Percentiles rank a stretch among this genome's conserved stretches.
phyloP scores from a whole-genome alignment of 2,797 vertebrate species.

The Gadopsis bispinosus region DNA sequence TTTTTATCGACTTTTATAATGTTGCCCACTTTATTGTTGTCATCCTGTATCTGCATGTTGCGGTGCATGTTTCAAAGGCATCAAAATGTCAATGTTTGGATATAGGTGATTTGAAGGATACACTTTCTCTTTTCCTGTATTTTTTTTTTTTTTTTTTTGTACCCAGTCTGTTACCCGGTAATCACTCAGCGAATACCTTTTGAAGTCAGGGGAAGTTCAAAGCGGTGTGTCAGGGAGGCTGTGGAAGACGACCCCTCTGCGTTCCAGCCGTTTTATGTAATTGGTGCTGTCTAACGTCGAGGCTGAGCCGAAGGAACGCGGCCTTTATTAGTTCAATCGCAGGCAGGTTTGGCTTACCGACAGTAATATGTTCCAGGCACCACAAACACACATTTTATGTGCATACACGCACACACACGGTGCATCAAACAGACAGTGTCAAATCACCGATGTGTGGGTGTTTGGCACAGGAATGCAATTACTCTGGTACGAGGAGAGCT shows the following conservation, averaged over 20 bases:
- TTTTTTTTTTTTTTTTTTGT: conserved; percentile 13
- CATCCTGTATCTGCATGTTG: conserved; percentile 26
- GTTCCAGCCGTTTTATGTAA: conserved; percentile 90
- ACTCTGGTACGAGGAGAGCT: conserved; percentile 42
- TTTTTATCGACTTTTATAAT: conserved; percentile 40
- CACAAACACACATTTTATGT: conserved; percentile 47
- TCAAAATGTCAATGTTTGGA: conserved; percentile 79
- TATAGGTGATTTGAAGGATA: conserved; percentile 87
- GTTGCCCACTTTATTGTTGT: conserved; percentile 14
- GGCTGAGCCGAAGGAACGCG: conserved; percentile 88
- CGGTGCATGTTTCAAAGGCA: conserved; percentile 51
- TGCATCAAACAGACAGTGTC: conserved; percentile 75
- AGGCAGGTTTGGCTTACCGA: conserved; percentile 87
- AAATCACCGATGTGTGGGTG: conserved; percentile 73
- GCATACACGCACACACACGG: conserved; percentile 20
- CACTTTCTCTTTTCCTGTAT: conserved; percentile 25
- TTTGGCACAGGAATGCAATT: conserved; percentile 73
- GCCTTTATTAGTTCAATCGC: conserved; percentile 92
- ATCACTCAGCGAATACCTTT: conserved; percentile 87
- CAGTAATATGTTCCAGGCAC: conserved; percentile 87
- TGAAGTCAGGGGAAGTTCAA: conserved; percentile 89
- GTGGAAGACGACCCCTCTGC: conserved; percentile 81
- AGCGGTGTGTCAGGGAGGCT: conserved; percentile 74
- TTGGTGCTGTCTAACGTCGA: conserved; percentile 90
- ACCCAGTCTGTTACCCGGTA: conserved; percentile 82